Evolutionary conservation across 1,140 invertebrate genomes (phyloP), one percentile per base, ranked within the genome.

Genomic region (Drosophila trapezifrons): DNA sequence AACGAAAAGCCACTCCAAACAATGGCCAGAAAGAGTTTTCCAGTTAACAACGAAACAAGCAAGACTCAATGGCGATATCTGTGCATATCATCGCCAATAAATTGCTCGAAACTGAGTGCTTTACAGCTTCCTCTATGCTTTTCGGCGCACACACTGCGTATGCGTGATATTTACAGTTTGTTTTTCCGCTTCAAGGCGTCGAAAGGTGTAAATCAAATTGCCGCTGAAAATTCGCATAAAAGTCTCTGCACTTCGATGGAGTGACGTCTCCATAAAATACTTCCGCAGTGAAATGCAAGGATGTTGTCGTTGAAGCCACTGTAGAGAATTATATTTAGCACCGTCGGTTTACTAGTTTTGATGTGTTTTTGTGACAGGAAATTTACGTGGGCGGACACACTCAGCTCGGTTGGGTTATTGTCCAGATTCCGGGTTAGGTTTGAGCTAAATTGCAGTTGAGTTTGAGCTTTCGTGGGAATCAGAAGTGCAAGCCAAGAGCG

Each of bases 61-160:
- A 40, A 13, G 3, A n/a, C 64, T 63, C 72, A 70, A 77, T 62
- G 8, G 32, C 52, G 38, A 72, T 71, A 71, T 80, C 72, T 64
- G 45, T 80, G 63, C 64, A 63, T 71, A 80, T 67, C 51, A 72
- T 72, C 56, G 54, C 22, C 78, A 59, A 77, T 81, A 81, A 77
- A 81, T 73, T 58, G 49, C 32, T 47, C 38, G 20, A 59, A 40
- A 63, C 15, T 27, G 62, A 73, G 40, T 76, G 56, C 35, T 73
- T 77, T 67, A 73, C 42, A 51, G 78, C 51, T 22, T 22, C 52
- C 17, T 18, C 17, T 45, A 12, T 9, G 8, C 18, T 12, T n/a
- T 15, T 8, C 4, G 35, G 6, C 45, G 6, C 45, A 35, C 27
- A 25, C 52, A 20, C 69, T 55, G 76, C 76, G 67, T 78, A 79